A percentile compares a stretch with the other conserved stretches of the same genome.
phyloP scores from a whole-genome alignment of 2,888 invertebrate species.

The Drosophila mettleri region DNA sequence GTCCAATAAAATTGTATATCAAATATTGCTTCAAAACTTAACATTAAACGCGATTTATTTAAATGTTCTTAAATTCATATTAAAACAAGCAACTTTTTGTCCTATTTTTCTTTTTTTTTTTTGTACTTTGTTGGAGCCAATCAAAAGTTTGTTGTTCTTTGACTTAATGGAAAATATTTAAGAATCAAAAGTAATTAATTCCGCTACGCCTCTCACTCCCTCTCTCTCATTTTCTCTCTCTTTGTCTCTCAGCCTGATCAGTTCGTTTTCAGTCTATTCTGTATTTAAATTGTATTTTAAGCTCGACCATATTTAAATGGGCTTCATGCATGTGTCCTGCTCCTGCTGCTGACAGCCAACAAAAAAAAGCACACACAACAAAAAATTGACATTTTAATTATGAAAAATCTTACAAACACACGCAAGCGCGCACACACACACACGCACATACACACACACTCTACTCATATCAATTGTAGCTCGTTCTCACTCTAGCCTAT shows the following conservation, averaged over 20 bases:
- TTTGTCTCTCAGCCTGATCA: neutral
- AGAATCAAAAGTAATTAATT: too few species aligned
- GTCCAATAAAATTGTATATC: too few species aligned
- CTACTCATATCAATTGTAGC: neutral
- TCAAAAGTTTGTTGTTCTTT: neutral
- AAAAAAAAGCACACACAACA: neutral
- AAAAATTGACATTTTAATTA: constrained; percentile 25
- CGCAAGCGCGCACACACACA: neutral
- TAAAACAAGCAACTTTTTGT: neutral
- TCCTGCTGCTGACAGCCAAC: constrained; percentile 7
- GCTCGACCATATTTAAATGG: neutral
- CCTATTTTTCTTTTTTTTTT: neutral
- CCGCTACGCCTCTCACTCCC: too few species aligned
- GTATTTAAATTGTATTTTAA: constrained; percentile 13
- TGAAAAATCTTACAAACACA: constrained; percentile 7
- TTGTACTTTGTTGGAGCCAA: neutral
- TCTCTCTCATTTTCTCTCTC: neutral
- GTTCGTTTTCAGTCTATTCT: neutral
- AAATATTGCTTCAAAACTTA: neutral
- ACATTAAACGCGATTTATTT: neutral
- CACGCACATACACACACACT: neutral
- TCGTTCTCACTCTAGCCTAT: neutral
- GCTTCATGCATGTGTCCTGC: neutral
- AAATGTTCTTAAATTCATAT: neutral
- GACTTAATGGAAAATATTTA: too few species aligned